These are phyloP conservation scores for Pica pica DNA, from an alignment of 2,113 vertebrate species.

Conservation along the genomic window DNA sequence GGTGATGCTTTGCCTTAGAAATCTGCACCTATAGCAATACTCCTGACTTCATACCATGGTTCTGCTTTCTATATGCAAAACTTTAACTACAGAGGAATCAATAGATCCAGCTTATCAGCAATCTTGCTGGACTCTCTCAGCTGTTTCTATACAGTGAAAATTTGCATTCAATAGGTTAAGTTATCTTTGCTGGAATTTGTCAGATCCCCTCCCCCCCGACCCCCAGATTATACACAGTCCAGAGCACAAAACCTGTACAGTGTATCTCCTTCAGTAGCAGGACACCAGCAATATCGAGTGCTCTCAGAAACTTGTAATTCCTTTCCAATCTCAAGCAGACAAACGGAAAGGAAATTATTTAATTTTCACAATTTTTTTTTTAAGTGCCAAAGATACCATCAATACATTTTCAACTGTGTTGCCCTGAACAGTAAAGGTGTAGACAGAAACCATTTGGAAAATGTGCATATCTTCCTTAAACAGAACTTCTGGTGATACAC, in stretches of 20 bases:
- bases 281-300: neutral
- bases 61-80: neutral
- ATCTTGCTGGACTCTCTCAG: neutral
- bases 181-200: neutral
- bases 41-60: neutral
- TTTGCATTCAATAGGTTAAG: neutral
- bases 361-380: neutral
- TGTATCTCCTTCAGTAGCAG: neutral
- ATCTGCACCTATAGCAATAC: neutral
- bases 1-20: neutral
- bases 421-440: neutral
- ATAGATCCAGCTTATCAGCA: neutral
- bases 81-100: neutral
- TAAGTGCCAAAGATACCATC: neutral
- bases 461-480: neutral
- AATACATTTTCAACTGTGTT: neutral
- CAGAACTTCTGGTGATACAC: neutral
- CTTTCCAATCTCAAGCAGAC: neutral
- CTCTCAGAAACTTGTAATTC: neutral
- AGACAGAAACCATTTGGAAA: neutral
- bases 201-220: neutral
- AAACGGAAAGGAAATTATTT: slow-evolving; percentile 22
- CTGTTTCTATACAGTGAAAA: neutral
- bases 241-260: neutral
- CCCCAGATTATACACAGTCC: neutral